phyloP scores from a whole-genome alignment of 2,888 invertebrate genomes.

The Bursaphelenchus okinawaensis region DNA sequence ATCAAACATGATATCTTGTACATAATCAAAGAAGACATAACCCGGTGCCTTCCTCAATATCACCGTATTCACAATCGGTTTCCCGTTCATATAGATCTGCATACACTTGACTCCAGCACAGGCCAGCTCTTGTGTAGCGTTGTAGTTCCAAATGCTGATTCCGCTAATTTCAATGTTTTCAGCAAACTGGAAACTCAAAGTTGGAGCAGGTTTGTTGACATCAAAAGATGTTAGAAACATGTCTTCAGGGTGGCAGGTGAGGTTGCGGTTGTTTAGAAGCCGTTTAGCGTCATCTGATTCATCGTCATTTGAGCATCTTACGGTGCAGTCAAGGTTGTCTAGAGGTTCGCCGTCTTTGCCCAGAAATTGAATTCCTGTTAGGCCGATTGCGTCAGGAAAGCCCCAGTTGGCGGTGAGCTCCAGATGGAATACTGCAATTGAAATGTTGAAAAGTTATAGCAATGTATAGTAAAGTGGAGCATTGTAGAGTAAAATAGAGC shows the following conservation, averaged over 20 bases:
- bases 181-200: constrained; percentile 37
- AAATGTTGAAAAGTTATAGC: neutral
- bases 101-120: constrained; percentile 61
- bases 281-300: constrained; percentile 49
- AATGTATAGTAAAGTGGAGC: too few relatives aligned
- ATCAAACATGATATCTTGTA: constrained; percentile 61
- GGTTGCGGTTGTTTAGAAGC: constrained; percentile 69
- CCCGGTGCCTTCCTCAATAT: constrained; percentile 66
- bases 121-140: constrained; percentile 68
- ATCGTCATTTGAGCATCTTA: constrained; percentile 22
- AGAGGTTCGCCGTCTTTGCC: constrained; percentile 59
- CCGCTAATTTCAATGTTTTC: constrained; percentile 55
- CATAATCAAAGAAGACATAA: constrained; percentile 11
- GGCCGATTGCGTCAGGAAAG: constrained; percentile 60
- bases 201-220: constrained; percentile 37
- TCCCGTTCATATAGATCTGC: constrained; percentile 59
- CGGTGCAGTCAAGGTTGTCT: constrained; percentile 26
- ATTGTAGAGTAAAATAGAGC: too few relatives aligned
- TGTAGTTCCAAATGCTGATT: constrained; percentile 76
- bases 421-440: constrained; percentile 52
- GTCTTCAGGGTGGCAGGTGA: constrained; percentile 68
- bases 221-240: constrained; percentile 60
- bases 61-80: constrained; percentile 60
- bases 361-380: constrained; percentile 62
- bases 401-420: constrained; percentile 62